phyloP scores from a whole-genome alignment of 1,140 invertebrate genomes.

The Drosophila ambigua region DNA sequence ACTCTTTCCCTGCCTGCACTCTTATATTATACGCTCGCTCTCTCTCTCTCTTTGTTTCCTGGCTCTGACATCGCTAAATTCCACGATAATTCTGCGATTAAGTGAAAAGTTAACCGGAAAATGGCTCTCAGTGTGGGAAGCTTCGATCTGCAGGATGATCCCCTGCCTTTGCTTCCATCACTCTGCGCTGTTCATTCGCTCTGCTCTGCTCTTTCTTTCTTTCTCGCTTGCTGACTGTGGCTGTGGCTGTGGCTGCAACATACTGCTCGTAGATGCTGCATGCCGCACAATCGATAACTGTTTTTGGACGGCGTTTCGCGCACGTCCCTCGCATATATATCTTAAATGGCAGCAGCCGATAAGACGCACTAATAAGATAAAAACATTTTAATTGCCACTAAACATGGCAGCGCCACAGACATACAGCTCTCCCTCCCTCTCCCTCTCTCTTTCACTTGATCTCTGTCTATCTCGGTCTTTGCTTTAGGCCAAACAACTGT shows the following conservation, averaged over 20 bases:
- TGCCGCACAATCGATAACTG: conserved; percentile 54
- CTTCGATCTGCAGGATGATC: conserved; percentile 1
- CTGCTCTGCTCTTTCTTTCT: conserved; percentile 1
- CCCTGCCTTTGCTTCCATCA: too few species aligned
- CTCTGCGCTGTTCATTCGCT: too few species aligned
- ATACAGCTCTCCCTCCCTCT: conserved; percentile 23
- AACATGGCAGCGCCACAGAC: conserved; percentile 73
- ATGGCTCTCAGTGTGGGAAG: not conserved
- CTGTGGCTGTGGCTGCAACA: conserved; percentile 19
- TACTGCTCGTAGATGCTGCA: conserved; percentile 14
- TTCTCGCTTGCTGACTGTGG: not conserved
- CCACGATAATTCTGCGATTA: too few species aligned
- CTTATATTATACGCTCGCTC: too few species aligned
- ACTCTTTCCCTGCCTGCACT: too few species aligned
- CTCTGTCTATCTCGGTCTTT: conserved; percentile 8
- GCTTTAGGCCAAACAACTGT: conserved; percentile 71
- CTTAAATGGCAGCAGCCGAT: conserved; percentile 63
- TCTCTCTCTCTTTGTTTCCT: too few species aligned
- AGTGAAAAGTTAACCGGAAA: too few species aligned
- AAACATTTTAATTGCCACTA: conserved; percentile 81
- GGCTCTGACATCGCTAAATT: too few species aligned
- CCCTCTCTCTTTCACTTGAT: not conserved
- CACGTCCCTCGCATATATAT: conserved; percentile 64
- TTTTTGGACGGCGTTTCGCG: conserved; percentile 52
- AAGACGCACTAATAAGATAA: conserved; percentile 77